A percentile compares a stretch with the other conserved stretches of the same genome.
phyloP scores from a whole-genome alignment of 2,888 invertebrate genomes.

The Apotomis betuletana region DNA sequence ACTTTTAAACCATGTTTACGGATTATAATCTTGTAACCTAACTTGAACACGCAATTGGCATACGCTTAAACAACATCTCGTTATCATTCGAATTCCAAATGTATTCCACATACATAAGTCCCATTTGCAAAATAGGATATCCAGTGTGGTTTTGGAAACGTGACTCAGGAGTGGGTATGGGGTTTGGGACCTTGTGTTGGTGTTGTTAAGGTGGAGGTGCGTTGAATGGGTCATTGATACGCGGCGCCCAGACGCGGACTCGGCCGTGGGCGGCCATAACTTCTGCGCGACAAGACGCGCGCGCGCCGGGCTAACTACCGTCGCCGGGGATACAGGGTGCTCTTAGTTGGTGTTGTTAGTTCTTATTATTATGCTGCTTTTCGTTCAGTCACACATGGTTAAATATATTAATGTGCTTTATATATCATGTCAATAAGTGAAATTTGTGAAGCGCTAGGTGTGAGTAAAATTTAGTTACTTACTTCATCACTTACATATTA shows the following conservation, averaged over 20 bases:
- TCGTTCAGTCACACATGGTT: no score
- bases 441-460: no score
- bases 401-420: no score
- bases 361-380: no score
- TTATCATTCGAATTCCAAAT: conserved; percentile 8
- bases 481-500: no score
- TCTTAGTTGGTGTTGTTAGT: not conserved
- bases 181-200: conserved; percentile 12
- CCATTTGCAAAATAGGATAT: conserved; percentile 1
- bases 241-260: conserved; percentile 49
- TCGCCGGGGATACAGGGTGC: conserved; percentile 61
- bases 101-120: conserved; percentile 2
- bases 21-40: conserved; percentile 20
- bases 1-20: conserved; percentile 16
- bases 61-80: conserved; percentile 17
- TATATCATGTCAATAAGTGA: no score
- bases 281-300: conserved; percentile 77
- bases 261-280: conserved; percentile 72
- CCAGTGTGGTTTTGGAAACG: not conserved
- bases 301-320: conserved; percentile 77
- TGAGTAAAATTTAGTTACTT: no score
- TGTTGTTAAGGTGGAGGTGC: conserved; percentile 33
- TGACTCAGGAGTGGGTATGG: not conserved
- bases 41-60: conserved; percentile 35
- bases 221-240: conserved; percentile 51